Evolutionary conservation across 2,113 vertebrate genomes (phyloP), one percentile per base, ranked within the genome.

Genomic region (Clarias magur): DNA sequence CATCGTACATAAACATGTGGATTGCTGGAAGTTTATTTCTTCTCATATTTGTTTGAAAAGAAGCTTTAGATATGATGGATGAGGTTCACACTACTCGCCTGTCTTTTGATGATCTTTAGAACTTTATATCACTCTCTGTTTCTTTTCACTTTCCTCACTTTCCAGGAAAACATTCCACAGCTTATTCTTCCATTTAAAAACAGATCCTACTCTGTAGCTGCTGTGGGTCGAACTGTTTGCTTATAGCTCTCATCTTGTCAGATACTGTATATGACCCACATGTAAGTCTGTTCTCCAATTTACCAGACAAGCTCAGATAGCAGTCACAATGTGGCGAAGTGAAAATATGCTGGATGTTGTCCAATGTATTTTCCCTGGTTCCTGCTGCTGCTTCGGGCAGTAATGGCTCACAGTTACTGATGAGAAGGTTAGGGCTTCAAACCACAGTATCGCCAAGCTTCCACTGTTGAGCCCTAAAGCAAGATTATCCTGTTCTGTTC

Each of bases 21-120:
- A 81, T 82, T 76, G 60, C 54, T 73, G 67, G 54, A 73, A 70
- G 78, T 80, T 81, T 82, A 72, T 86, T 68, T 86, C 56, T 68
- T 82, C 54, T 73, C 56, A 70, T 73, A 72, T 82, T 86, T 82
- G 67, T 86, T 86, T 86, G 67, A 86, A 73, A 86, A 23, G 79
- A 53, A 73, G 54, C 65, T 73, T 86, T 80, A 80, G 56, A 82
- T 82, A 68, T 72, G 67, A 59, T 86, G 54, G 63, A 86, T 81
- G 85, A 81, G 48, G 62, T 86, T 86, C 85, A 65, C 73, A 85
- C 84, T 4, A 62, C n/a, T 79, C 11, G 19, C 67, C n/a, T 85
- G 42, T 83, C 56, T 63, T 21, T 12, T 70, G 38, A 85, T 87
- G 83, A 86, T 78, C 85, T 82, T 42, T 82, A 63, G n/a, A 59